Conservation (phyloP, 2,113 vertebrate genomes). For the Muntiacus muntjak region DNA sequence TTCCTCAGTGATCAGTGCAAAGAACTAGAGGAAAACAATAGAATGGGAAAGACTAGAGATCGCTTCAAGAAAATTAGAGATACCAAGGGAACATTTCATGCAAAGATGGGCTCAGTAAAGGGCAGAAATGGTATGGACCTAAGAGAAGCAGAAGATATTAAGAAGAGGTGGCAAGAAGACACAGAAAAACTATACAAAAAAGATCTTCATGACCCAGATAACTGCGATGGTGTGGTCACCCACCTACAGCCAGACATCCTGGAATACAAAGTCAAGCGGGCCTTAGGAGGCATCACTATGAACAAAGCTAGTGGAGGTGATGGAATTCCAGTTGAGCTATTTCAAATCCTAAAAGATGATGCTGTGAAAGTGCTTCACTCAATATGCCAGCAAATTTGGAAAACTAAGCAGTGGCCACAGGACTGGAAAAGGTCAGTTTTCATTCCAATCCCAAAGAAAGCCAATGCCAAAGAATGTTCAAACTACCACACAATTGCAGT, state of each 20-base stretch:
- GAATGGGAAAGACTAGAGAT: neutral
- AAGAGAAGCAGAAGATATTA: neutral
- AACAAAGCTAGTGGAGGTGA: neutral
- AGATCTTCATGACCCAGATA: neutral
- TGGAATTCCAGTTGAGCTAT: neutral
- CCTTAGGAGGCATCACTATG: neutral
- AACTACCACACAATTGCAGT: fast-evolving
- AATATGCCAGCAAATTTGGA: no score
- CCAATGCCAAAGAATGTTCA: neutral
- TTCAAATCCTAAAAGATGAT: neutral
- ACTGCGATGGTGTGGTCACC: fast-evolving
- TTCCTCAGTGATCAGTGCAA: neutral
- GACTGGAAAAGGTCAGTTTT: no score
- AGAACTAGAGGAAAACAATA: neutral
- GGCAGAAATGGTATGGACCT: neutral
- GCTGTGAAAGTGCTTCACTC: no score
- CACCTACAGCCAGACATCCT: neutral
- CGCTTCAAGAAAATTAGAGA: neutral
- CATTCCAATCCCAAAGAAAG: neutral
- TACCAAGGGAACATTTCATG: no score
- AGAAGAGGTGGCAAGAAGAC: neutral
- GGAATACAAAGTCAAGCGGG: neutral
- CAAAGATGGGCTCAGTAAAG: neutral
- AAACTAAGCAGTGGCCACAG: no score
- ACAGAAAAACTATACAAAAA: neutral